phyloP scores from a whole-genome alignment of 2,113 vertebrate species.

The Aldabrachelys gigantea region DNA sequence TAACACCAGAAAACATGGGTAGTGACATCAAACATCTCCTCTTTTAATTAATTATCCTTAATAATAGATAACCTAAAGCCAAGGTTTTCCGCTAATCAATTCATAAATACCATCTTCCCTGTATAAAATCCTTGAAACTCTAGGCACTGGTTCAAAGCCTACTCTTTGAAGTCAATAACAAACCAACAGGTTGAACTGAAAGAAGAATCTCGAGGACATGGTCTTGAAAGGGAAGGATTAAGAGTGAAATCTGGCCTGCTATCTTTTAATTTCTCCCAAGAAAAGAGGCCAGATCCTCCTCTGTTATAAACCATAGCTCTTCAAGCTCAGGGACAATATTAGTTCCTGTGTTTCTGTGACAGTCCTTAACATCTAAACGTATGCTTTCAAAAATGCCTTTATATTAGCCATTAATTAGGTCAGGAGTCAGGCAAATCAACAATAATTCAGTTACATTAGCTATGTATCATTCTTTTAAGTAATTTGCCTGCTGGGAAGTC shows the following conservation, averaged over 20 bases:
- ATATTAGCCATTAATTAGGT: background rate
- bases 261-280: background rate
- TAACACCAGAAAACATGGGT: background rate
- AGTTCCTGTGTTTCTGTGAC: background rate
- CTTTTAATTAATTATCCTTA: background rate
- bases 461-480: background rate
- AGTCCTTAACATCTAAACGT: background rate
- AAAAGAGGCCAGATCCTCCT: background rate
- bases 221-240: background rate
- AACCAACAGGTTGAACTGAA: background rate
- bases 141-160: background rate
- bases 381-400: fast-evolving
- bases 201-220: background rate
- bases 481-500: background rate
- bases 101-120: background rate
- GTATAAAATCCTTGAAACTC: background rate
- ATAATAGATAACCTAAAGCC: background rate
- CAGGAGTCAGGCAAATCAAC: background rate
- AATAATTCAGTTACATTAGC: background rate
- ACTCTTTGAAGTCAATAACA: background rate
- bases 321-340: background rate
- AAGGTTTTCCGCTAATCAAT: no score
- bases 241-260: background rate
- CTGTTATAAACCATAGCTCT: background rate
- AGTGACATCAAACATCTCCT: background rate